Percentiles rank a stretch among this genome's conserved stretches.
phyloP scores from a whole-genome alignment of 2,113 vertebrate species.

The Notothenia coriiceps region DNA sequence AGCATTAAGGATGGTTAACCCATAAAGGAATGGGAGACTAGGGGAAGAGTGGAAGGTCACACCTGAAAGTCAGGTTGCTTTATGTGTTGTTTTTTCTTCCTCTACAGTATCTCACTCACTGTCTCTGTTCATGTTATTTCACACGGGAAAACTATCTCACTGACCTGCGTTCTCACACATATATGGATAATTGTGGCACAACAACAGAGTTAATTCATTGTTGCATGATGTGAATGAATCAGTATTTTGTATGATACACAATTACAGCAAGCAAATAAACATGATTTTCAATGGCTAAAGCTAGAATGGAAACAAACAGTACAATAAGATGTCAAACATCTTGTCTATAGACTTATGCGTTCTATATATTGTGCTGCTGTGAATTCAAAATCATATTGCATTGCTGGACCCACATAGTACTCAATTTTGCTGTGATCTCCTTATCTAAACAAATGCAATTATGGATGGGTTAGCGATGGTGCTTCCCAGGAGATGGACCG shows the following conservation, averaged over 20 bases:
- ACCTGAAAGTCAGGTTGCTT: conserved; percentile 78
- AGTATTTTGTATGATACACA: conserved; percentile 9
- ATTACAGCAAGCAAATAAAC: conserved; percentile 36
- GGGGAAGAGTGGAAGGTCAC: conserved; percentile 82
- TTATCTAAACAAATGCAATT: conserved; percentile 91
- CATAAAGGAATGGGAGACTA: conserved; percentile 87
- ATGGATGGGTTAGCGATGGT: conserved; percentile 81
- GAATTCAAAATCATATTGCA: conserved; percentile 57
- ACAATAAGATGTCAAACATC: conserved; percentile 34
- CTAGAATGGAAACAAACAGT: conserved; percentile 30
- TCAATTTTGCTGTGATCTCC: conserved; percentile 80
- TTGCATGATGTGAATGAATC: conserved; percentile 19
- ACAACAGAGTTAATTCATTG: conserved; percentile 27
- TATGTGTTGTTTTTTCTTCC: conserved; percentile 43
- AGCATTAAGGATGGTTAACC: conserved; percentile 95
- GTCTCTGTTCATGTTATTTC: conserved; percentile 46
- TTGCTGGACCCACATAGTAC: conserved; percentile 60
- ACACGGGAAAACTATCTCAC: conserved; percentile 35
- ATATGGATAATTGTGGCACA: not conserved
- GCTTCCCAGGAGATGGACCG: conserved; percentile 90
- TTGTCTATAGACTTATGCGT: conserved; percentile 35
- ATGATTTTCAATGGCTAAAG: conserved; percentile 22
- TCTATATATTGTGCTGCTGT: conserved; percentile 26
- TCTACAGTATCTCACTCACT: conserved; percentile 38
- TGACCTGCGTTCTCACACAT: conserved; percentile 38